Evolutionary conservation across 2,113 vertebrate genomes (phyloP).

Genomic region (Phrynosoma platyrhinos): DNA sequence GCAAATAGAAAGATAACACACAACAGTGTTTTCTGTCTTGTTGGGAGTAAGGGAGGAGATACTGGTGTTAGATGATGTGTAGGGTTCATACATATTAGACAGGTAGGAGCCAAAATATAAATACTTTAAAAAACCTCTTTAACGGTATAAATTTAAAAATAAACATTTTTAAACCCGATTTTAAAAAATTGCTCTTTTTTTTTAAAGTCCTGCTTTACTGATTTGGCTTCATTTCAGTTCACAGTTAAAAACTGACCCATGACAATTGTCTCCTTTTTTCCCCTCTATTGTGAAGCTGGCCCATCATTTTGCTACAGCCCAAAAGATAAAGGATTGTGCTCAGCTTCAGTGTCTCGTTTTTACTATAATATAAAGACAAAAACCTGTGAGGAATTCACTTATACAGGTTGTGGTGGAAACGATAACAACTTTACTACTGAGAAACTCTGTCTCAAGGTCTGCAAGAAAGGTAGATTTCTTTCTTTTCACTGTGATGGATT

Average conservation of each 20-base stretch:
- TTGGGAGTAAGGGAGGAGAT: no score
- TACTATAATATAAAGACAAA: slow-evolving; percentile 84
- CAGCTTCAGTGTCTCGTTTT: slow-evolving; percentile 87
- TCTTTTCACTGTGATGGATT: background rate
- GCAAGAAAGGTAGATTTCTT: slow-evolving; percentile 79
- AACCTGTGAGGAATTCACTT: slow-evolving; percentile 86
- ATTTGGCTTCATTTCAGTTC: background rate
- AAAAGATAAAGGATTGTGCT: slow-evolving; percentile 86
- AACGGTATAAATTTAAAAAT: no score
- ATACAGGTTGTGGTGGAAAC: slow-evolving; percentile 91
- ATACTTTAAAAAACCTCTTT: no score
- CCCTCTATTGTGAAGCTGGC: slow-evolving; percentile 64
- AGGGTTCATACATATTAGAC: background rate
- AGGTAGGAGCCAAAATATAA: background rate
- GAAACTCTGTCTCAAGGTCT: slow-evolving; percentile 81
- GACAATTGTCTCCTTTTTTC: background rate
- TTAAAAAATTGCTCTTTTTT: no score
- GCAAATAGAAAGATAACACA: background rate
- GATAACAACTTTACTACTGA: slow-evolving; percentile 89
- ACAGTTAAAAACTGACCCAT: background rate
- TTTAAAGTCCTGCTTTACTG: no score
- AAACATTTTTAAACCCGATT: no score
- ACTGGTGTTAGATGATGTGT: background rate
- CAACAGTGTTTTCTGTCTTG: background rate
- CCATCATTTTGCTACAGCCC: slow-evolving; percentile 86